phyloP scores from a whole-genome alignment of 2,797 vertebrate species.

The Pantherophis vulpinus region DNA sequence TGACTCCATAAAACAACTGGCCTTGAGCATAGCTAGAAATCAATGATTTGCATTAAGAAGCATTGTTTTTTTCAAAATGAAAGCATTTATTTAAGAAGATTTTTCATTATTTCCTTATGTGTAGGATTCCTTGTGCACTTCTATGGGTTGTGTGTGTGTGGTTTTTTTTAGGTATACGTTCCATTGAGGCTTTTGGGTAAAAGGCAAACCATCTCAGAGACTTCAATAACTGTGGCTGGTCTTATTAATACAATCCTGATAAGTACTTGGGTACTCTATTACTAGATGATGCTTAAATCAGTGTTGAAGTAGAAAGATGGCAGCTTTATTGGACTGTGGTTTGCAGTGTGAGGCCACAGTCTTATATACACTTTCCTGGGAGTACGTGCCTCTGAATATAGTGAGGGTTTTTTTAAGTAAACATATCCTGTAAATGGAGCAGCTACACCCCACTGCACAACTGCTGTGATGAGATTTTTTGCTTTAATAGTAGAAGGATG shows the following conservation, averaged over 20 bases:
- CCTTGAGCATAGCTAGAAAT: conserved; percentile 25
- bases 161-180: neutral
- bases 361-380: neutral
- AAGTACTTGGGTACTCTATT: neutral
- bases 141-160: neutral
- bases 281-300: neutral
- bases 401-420: neutral
- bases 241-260: neutral
- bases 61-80: neutral
- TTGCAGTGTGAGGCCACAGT: neutral
- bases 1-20: conserved; percentile 12
- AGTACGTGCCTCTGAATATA: neutral
- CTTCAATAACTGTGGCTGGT: neutral
- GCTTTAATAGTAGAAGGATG: neutral
- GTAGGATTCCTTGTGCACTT: neutral
- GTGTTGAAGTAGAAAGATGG: neutral
- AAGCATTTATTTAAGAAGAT: neutral
- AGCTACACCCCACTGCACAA: neutral
- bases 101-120: neutral
- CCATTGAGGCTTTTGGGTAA: conserved; percentile 3
- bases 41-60: conserved; percentile 9
- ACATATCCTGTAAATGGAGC: neutral
- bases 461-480: neutral
- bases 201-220: neutral
- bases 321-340: neutral